Evolutionary conservation across 1,140 invertebrate genomes (phyloP), one percentile per base, ranked within the genome.

Genomic region (Lepidurus arcticus): DNA sequence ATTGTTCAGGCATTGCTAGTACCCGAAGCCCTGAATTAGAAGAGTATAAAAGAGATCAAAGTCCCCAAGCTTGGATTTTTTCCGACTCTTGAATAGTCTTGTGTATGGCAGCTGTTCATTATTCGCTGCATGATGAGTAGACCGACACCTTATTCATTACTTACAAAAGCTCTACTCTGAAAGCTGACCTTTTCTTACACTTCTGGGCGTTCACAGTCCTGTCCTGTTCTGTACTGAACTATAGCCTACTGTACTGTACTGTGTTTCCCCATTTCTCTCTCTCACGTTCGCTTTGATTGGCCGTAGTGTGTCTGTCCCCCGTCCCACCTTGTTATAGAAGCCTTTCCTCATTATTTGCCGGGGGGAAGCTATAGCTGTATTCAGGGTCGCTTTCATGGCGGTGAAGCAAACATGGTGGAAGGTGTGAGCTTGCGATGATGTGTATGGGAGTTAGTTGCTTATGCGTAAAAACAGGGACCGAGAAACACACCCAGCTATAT

Each of bases 41-140:
- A 65, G 53, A 65, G 53, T n/a, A 65, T 65, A 65, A 65, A 21
- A 65, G 53, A 65, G 53, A 65, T 65, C 53, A 65, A 65, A 65
- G 53, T 65, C 16, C 53, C 53, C 3, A 65, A 65, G 53, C 16
- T 7, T 3, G 53, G 53, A 65, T 65, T 65, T n/a, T 65, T 65
- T 65, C 53, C 21, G 16, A 16, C 53, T 65, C 53, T 65, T 65
- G 53, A 65, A 65, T 13, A 21, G 47, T 3, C 4, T 4, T 65
- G 53, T 21, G 8, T 65, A 65, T 65, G 53, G 53, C 53, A 21
- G 53, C 34, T 13, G 53, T 21, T 65, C 53, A 65, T 65, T 65
- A 65, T 65, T 65, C n/a, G 53, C 53, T 65, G 53, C 53, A 65
- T 65, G 16, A 65, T 65, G 53, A 21, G 16, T 65, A 21, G 53